These are phyloP conservation scores for Aradus depressus DNA, from an alignment of 2,888 invertebrate species.

Conservation along the genomic window DNA sequence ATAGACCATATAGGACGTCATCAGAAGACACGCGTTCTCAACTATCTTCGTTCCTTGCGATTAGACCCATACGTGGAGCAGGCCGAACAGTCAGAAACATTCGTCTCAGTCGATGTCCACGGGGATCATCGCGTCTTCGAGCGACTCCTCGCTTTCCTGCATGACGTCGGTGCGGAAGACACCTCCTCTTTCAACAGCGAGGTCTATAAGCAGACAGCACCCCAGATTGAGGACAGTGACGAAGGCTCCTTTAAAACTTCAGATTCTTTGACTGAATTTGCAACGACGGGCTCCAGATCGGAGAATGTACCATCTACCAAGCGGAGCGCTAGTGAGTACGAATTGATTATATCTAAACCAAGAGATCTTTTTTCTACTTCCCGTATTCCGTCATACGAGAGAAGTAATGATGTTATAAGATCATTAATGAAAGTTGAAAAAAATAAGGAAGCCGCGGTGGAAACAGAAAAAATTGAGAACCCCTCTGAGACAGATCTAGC, in stretches of 20 bases:
- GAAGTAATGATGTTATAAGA: no score
- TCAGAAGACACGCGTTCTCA: background rate
- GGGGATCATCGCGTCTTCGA: background rate
- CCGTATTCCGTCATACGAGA: no score
- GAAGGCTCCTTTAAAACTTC: background rate
- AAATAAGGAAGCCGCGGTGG: no score
- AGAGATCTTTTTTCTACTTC: no score
- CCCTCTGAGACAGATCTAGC: no score
- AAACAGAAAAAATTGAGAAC: no score
- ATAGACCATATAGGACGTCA: background rate
- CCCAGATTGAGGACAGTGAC: background rate
- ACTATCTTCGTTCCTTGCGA: background rate
- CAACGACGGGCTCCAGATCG: background rate
- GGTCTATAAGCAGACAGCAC: background rate
- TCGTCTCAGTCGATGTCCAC: background rate
- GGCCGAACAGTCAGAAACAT: background rate
- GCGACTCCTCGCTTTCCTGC: background rate
- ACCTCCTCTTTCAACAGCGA: background rate
- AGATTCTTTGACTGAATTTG: background rate
- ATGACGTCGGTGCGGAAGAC: background rate
- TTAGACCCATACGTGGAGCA: background rate
- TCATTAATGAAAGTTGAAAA: no score
- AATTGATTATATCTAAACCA: background rate
- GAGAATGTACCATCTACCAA: background rate
- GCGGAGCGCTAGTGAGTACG: conserved; percentile 2